phyloP scores from a whole-genome alignment of 2,888 invertebrate genomes.

The Agrilus cyanescens region DNA sequence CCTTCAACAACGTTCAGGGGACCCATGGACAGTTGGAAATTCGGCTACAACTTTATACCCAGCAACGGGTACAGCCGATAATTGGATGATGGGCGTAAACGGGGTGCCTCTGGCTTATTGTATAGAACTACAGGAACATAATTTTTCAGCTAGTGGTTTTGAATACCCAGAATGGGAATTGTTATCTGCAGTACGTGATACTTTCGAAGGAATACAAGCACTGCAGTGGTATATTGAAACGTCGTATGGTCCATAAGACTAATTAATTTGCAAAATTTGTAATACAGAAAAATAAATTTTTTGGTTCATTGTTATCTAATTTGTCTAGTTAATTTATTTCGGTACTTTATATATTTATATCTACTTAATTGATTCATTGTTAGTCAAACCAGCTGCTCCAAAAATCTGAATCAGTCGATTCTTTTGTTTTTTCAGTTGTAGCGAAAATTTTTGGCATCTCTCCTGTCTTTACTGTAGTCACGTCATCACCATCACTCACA shows the following conservation, averaged over 20 bases:
- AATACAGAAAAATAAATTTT: too few species aligned
- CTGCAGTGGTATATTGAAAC: constrained; percentile 19
- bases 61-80: constrained; percentile 51
- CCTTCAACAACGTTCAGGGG: constrained; percentile 28
- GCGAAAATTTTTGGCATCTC: too few species aligned
- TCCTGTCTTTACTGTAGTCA: too few species aligned
- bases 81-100: constrained; percentile 46
- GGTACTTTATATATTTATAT: neutral
- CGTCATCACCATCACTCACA: neutral
- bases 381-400: too few species aligned
- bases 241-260: too few species aligned
- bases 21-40: constrained; percentile 31
- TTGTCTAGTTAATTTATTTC: too few species aligned
- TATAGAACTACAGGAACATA: constrained; percentile 45
- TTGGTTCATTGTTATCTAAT: too few species aligned
- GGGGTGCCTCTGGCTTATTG: constrained; percentile 49
- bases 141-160: constrained; percentile 44
- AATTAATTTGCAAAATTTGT: too few species aligned
- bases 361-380: neutral
- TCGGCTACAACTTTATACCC: constrained; percentile 38
- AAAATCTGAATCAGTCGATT: too few species aligned
- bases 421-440: too few species aligned
- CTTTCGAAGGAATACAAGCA: constrained; percentile 43
- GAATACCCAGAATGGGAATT: constrained; percentile 43
- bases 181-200: constrained; percentile 41